A percentile compares a stretch with the other conserved stretches of the same genome.
Evolutionary conservation across 1,140 invertebrate genomes (phyloP).

Genomic region (Eufriesea mexicana): DNA sequence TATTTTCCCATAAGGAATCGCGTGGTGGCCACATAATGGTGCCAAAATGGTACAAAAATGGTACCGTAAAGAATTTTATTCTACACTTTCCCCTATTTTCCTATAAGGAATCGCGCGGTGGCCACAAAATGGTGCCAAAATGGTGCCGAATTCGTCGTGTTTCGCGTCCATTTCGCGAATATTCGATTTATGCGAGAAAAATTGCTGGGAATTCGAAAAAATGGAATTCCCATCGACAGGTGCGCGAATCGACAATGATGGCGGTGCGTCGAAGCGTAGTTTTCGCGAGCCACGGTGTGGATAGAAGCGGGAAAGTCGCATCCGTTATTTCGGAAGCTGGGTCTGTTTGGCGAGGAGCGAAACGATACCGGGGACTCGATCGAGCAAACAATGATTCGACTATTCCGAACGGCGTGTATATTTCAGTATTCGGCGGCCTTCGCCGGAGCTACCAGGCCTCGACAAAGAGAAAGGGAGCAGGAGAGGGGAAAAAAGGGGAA

Average conservation of each 20-base stretch:
- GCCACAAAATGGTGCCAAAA: no score
- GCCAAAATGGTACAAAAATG: no score
- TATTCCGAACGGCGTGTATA: conserved; percentile 54
- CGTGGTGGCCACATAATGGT: no score
- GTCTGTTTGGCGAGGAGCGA: background rate
- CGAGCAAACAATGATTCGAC: conserved; percentile 67
- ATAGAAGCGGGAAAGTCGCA: background rate
- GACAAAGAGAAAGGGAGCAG: conserved; percentile 62
- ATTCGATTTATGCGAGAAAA: no score
- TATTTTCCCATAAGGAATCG: no score
- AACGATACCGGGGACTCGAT: conserved; percentile 34
- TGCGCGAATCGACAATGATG: background rate
- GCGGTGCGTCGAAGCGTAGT: background rate
- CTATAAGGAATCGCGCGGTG: no score
- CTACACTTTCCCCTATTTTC: no score
- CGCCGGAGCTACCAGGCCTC: conserved; percentile 52
- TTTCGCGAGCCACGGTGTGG: background rate
- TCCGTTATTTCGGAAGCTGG: conserved; percentile 7
- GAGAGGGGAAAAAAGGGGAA: conserved; percentile 57
- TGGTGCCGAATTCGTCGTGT: no score
- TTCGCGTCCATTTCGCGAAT: no score
- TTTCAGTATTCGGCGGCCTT: conserved; percentile 66
- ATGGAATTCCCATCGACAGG: background rate
- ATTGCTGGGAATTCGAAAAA: background rate
- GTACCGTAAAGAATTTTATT: no score